Base-by-base conservation (phyloP, 2,888 invertebrate species). In the Limnephilus marmoratus region DNA sequence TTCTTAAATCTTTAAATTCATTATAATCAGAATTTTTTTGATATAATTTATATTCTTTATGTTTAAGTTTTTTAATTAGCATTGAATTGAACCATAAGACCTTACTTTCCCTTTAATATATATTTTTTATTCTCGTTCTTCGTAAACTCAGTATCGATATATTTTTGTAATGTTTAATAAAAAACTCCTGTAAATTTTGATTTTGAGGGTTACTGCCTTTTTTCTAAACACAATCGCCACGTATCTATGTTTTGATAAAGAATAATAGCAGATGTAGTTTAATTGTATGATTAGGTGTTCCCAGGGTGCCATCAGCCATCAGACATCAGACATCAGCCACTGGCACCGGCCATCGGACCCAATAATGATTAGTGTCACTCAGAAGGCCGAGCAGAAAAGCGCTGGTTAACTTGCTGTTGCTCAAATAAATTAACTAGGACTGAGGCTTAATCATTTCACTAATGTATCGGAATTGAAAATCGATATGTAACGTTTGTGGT, bases 251-350 rank as follows among this genome's bases (percentile, higher is more conserved):
- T 68, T 68, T 68, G 24, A 68, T 68, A n/a, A 68, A 68, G 24
- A 68, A 9, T 41, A 89, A 24, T 88, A 88, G 90, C 68, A 82
- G 29, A 90, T 90, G 49, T 90, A 29, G 90, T 90, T 90, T 90
- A 53, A 82, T 90, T 82, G 34, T 82, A 90, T 90, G 90, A 90
- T 90, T 90, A 82, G 82, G 89, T 92, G 92, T 92, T 93, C 93
- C 93, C 93, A 93, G 93, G 93, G 93, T 92, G 93, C 93, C 93
- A 93, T 93, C 93, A 93, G 53, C 68, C 68, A 92, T 91, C 93
- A 93, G 81, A 24, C 68, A 68, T 2, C 31, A 31, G 31, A 1
- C 31, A 31, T 2, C 31, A 31, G 31, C 31, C 31, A 31, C 31
- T 31, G 31, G 31, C 31, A 31, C 31, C 31, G 31, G 31, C 31